phyloP scores from a whole-genome alignment of 2,797 vertebrate genomes.

The Leptodactylus fallax region DNA sequence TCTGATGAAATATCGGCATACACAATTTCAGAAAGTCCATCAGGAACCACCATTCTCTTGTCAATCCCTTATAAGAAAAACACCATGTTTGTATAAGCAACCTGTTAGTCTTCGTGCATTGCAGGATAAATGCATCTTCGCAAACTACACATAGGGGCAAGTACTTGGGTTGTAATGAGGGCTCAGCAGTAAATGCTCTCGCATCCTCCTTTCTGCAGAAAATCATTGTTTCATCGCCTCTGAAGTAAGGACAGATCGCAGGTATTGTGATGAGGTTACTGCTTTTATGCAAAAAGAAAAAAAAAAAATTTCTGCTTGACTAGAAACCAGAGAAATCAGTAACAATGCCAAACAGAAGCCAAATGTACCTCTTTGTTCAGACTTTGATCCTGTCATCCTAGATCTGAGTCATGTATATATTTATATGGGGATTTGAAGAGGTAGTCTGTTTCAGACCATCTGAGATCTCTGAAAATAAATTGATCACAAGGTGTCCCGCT shows the following conservation, averaged over 20 bases:
- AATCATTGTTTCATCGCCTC: constrained; percentile 57
- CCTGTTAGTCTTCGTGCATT: not conserved
- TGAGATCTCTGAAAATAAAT: too few relatives aligned
- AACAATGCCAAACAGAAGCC: not conserved
- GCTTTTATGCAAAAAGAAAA: not conserved
- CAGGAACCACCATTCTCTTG: constrained; percentile 2
- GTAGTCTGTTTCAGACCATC: too few relatives aligned
- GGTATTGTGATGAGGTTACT: not conserved
- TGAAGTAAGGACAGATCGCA: constrained; percentile 53
- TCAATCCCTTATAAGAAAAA: not conserved
- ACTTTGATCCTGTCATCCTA: not conserved
- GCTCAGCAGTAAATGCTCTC: not conserved
- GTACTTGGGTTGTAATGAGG: not conserved
- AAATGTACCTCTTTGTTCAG: not conserved
- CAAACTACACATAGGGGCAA: not conserved
- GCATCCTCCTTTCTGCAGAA: not conserved
- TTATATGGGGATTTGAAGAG: too few relatives aligned
- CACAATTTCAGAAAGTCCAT: not conserved
- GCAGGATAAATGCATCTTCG: not conserved
- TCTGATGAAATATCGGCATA: constrained; percentile 20
- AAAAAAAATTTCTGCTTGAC: not conserved
- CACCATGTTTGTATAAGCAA: not conserved
- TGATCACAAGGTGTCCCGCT: too few relatives aligned
- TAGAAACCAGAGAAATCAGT: not conserved
- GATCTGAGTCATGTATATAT: too few relatives aligned